A percentile compares a stretch with the other conserved stretches of the same genome.
Evolutionary conservation across 1,140 invertebrate genomes (phyloP).

Genomic region (Papilio xuthus): DNA sequence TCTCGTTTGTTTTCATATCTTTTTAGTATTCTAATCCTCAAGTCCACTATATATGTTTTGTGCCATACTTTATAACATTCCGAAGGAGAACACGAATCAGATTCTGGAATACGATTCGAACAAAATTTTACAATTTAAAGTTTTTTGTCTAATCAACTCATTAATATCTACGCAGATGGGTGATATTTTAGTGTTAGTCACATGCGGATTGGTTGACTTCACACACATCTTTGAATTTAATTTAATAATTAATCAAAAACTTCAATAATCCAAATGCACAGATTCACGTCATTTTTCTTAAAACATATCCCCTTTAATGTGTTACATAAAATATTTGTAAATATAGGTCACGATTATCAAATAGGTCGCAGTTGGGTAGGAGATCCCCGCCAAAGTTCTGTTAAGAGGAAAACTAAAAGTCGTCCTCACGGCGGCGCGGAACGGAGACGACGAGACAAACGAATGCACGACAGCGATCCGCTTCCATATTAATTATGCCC

Average conservation of each 20-base stretch:
- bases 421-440: background rate
- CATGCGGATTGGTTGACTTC: too few species aligned
- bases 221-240: too few species aligned
- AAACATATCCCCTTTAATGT: background rate
- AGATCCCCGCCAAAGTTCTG: constrained; percentile 15
- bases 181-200: too few species aligned
- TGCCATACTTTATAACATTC: too few species aligned
- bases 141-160: too few species aligned
- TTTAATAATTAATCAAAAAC: background rate
- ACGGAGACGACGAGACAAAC: background rate
- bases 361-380: constrained; percentile 9
- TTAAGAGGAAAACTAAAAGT: constrained; percentile 19
- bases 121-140: too few species aligned
- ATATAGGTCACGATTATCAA: constrained; percentile 6
- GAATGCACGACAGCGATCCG: constrained; percentile 17
- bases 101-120: too few species aligned
- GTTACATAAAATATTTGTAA: background rate
- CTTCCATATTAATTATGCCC: constrained; percentile 16
- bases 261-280: background rate
- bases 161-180: too few species aligned
- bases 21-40: too few species aligned
- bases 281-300: background rate
- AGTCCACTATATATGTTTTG: too few species aligned
- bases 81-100: too few species aligned
- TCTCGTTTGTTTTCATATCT: too few species aligned